A percentile compares a stretch with the other conserved stretches of the same genome.
Conservation (phyloP, 2,888 invertebrate species). For the Drosophila quinaria region DNA sequence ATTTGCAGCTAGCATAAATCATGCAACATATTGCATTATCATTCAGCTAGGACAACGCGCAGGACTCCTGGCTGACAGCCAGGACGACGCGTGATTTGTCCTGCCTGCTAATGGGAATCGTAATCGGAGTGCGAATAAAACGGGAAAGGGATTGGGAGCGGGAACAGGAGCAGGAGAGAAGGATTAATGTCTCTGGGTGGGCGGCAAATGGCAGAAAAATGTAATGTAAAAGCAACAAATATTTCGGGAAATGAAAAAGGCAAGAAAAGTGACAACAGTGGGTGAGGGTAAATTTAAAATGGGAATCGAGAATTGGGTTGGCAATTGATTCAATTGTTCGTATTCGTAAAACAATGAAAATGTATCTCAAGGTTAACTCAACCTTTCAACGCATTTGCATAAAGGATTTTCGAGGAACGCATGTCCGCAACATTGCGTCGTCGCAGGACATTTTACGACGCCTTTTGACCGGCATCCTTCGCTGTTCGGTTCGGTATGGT, state of each 20-base stretch:
- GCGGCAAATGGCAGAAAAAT: conserved; percentile 13
- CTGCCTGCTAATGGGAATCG: conserved; percentile 59
- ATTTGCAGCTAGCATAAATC: conserved; percentile 71
- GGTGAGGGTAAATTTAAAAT: conserved; percentile 10
- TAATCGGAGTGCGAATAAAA: conserved; percentile 36
- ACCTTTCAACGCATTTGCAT: conserved; percentile 65
- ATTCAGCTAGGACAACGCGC: conserved; percentile 44
- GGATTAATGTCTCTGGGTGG: conserved; percentile 30
- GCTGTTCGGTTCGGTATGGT: conserved; percentile 28
- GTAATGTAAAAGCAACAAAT: conserved; percentile 18
- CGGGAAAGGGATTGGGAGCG: neutral
- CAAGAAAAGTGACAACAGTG: neutral
- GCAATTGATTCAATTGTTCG: conserved; percentile 40
- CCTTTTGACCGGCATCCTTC: conserved; percentile 29
- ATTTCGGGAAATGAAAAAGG: conserved; percentile 9
- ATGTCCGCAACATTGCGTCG: conserved; percentile 67
- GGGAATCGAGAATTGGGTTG: conserved; percentile 12
- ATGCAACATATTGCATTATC: conserved; percentile 83
- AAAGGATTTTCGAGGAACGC: conserved; percentile 66
- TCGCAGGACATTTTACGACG: conserved; percentile 47
- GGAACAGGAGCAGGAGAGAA: neutral
- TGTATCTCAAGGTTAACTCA: conserved; percentile 47
- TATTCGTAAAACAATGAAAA: conserved; percentile 37
- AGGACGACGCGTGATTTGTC: conserved; percentile 60
- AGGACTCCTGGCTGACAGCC: conserved; percentile 36